Percentiles rank a stretch among this genome's conserved stretches.
Conservation (phyloP, 2,113 vertebrate genomes). For the Semicossyphus pulcher region DNA sequence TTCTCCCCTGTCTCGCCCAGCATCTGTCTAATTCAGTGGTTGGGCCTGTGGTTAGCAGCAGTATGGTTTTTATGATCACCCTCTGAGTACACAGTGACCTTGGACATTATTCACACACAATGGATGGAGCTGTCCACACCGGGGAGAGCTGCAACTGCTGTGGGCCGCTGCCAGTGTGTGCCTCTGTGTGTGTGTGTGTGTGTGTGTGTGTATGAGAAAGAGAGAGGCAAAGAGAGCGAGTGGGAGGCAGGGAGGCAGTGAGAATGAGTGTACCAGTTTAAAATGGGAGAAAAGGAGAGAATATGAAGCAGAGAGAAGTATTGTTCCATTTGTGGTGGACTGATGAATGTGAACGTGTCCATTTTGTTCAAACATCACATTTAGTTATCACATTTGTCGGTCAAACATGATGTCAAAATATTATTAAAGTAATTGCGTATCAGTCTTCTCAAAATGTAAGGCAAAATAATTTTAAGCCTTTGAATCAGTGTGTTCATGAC, state of each 20-base stretch:
- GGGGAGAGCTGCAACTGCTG: conserved; percentile 59
- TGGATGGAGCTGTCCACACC: conserved; percentile 78
- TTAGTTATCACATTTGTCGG: no score
- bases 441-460: no score
- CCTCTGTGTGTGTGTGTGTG: conserved; percentile 25
- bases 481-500: not conserved
- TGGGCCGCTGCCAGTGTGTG: conserved; percentile 40
- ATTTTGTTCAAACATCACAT: not conserved
- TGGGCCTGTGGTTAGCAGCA: conserved; percentile 74
- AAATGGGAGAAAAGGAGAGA: conserved; percentile 58
- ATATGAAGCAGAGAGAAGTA: conserved; percentile 31
- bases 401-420: no score
- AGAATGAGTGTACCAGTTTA: conserved; percentile 66
- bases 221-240: conserved; percentile 4
- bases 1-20: conserved; percentile 52
- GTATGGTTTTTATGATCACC: conserved; percentile 81
- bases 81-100: conserved; percentile 80
- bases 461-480: no score
- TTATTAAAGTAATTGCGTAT: no score
- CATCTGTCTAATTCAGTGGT: conserved; percentile 73
- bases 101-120: conserved; percentile 82
- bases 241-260: conserved; percentile 41
- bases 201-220: not conserved
- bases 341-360: conserved; percentile 26
- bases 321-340: conserved; percentile 37